A percentile compares a stretch with the other conserved stretches of the same genome.
phyloP scores from a whole-genome alignment of 2,888 invertebrate genomes.

The Automeris io region DNA sequence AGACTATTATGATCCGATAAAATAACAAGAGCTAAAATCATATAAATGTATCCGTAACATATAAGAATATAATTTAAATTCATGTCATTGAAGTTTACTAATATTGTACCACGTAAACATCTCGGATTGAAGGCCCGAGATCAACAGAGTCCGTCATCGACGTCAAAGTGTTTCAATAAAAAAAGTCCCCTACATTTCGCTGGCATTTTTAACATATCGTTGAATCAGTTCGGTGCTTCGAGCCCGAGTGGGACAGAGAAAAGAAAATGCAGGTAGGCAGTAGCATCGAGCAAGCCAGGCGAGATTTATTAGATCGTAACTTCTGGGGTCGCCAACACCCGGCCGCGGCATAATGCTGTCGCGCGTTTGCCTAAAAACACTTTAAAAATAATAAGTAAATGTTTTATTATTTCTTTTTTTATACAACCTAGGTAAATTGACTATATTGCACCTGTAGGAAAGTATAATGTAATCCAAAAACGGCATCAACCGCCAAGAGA shows the following conservation, averaged over 20 bases:
- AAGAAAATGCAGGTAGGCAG: conserved; percentile 71
- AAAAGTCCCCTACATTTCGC: conserved; percentile 37
- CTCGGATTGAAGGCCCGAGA: background rate
- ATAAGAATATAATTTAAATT: too few relatives aligned
- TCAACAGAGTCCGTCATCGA: conserved; percentile 12
- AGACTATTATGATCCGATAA: too few relatives aligned
- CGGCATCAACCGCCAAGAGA: too few relatives aligned
- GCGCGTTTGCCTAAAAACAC: conserved; percentile 28
- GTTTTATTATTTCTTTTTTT: background rate
- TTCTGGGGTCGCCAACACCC: conserved; percentile 58
- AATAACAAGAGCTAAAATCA: too few relatives aligned
- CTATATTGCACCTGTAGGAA: too few relatives aligned
- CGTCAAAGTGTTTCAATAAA: conserved; percentile 33
- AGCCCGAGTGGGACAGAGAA: conserved; percentile 63
- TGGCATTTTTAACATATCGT: conserved; percentile 40
- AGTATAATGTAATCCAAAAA: too few relatives aligned
- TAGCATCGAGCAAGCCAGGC: conserved; percentile 40
- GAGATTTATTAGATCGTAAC: conserved; percentile 75
- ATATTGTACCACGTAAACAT: background rate
- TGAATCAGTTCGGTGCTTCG: conserved; percentile 35
- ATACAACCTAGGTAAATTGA: background rate
- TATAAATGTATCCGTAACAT: too few relatives aligned
- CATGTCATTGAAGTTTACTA: too few relatives aligned
- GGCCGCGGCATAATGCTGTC: conserved; percentile 43
- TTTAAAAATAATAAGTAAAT: conserved; percentile 5